phyloP scores from a whole-genome alignment of 2,888 invertebrate species.

The Eupithecia vulgata region DNA sequence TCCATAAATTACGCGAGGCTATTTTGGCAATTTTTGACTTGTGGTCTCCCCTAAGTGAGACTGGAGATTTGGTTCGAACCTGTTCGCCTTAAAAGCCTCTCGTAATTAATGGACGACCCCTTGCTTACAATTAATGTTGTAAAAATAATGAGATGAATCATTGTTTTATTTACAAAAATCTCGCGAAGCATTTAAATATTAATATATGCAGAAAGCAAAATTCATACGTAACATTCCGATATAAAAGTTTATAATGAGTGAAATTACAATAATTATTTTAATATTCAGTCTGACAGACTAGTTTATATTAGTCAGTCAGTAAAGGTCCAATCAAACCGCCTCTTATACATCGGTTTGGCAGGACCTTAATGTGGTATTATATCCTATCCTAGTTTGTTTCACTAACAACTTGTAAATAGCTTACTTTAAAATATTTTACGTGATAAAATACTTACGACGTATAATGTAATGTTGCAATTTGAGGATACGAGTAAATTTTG shows the following conservation, averaged over 20 bases:
- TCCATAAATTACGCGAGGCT: too few species aligned
- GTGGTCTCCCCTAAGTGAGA: too few species aligned
- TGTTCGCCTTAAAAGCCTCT: too few species aligned
- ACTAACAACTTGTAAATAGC: background rate
- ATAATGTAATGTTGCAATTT: background rate
- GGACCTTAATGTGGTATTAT: background rate
- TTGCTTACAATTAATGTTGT: background rate
- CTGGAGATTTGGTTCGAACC: too few species aligned
- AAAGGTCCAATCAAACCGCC: background rate
- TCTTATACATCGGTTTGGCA: background rate
- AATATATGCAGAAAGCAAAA: background rate
- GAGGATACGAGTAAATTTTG: background rate
- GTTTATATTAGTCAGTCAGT: conserved; percentile 1
- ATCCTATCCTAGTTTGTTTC: background rate
- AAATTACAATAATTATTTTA: conserved; percentile 1
- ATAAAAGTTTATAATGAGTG: background rate
- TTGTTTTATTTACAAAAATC: background rate
- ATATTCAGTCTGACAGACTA: conserved; percentile 1
- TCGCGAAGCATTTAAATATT: background rate
- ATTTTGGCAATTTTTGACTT: too few species aligned
- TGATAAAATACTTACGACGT: background rate
- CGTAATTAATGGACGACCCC: too few species aligned
- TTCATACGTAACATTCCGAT: conserved; percentile 1
- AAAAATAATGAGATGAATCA: background rate
- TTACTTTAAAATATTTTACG: background rate